These are phyloP conservation scores for Hemibagrus guttatus DNA, from an alignment of 2,797 vertebrate genomes.

Conservation along the genomic window DNA sequence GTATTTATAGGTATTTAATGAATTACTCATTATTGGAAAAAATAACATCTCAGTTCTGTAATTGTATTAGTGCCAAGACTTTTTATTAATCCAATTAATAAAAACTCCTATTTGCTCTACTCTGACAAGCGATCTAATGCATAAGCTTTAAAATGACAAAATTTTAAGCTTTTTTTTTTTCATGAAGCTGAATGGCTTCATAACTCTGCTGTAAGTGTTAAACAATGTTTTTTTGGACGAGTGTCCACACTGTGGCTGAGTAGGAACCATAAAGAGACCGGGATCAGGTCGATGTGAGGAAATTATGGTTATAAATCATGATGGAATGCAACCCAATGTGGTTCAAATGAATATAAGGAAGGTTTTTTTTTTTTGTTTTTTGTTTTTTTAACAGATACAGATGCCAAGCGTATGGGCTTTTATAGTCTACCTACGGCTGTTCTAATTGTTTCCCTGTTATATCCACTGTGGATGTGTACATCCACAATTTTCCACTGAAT, in stretches of 20 bases:
- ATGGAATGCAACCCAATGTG: constrained; percentile 12
- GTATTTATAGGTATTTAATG: background rate
- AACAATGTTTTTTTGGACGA: background rate
- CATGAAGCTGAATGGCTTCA: background rate
- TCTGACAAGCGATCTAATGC: background rate
- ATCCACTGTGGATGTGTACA: constrained; percentile 43
- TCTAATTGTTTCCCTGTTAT: constrained; percentile 67
- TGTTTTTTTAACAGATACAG: constrained; percentile 51
- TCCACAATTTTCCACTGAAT: background rate
- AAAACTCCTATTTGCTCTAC: background rate
- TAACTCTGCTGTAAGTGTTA: background rate
- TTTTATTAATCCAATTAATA: background rate
- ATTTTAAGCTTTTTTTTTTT: background rate
- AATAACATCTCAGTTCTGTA: background rate
- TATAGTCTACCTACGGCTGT: constrained; percentile 71
- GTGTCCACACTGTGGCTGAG: background rate
- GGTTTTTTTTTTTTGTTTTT: background rate
- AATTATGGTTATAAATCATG: constrained; percentile 9
- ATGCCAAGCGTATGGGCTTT: constrained; percentile 67
- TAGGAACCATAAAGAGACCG: background rate
- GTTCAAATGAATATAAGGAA: constrained; percentile 13
- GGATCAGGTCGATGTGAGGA: background rate
- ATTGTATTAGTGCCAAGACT: background rate
- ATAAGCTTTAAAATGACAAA: background rate
- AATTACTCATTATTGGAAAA: too few relatives aligned